Evolutionary conservation across 2,113 vertebrate genomes (phyloP).

Genomic region (Megaptera novaeangliae): DNA sequence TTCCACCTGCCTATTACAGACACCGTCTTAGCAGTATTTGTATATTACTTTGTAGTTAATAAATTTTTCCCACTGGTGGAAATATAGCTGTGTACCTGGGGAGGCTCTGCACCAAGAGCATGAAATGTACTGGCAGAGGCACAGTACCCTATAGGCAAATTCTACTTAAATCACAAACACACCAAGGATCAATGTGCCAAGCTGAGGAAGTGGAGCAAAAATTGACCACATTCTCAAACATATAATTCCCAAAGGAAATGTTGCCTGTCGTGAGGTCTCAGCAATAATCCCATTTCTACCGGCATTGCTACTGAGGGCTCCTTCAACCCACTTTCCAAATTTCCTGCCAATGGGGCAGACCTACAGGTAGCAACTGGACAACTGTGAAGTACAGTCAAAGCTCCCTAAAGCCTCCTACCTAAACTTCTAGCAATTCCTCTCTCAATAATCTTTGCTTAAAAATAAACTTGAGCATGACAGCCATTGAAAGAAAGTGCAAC

Average conservation of each 20-base stretch:
- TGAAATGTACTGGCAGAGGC: not conserved
- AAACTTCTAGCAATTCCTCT: not conserved
- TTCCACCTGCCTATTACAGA: not conserved
- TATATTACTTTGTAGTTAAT: not conserved
- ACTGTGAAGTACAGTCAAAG: not conserved
- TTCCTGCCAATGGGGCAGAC: not conserved
- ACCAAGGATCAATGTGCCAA: not conserved
- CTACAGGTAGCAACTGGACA: not conserved
- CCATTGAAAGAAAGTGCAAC: not conserved
- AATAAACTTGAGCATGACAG: constrained; percentile 4
- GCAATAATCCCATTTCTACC: not conserved
- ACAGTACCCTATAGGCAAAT: not conserved
- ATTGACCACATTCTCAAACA: not conserved
- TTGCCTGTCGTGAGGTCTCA: not conserved
- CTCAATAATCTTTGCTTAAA: not conserved
- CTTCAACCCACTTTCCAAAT: not conserved
- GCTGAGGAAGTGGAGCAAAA: not conserved
- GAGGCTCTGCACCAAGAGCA: not conserved
- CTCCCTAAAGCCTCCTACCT: not conserved
- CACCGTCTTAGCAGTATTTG: not conserved
- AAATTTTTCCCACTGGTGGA: not conserved
- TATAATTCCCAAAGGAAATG: not conserved
- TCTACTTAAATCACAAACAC: not conserved
- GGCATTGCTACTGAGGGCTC: not conserved
- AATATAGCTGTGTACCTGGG: not conserved